Evolutionary conservation across 2,113 vertebrate species (phyloP), one percentile per base, ranked within the genome.

Genomic region (Pedionomus torquatus): DNA sequence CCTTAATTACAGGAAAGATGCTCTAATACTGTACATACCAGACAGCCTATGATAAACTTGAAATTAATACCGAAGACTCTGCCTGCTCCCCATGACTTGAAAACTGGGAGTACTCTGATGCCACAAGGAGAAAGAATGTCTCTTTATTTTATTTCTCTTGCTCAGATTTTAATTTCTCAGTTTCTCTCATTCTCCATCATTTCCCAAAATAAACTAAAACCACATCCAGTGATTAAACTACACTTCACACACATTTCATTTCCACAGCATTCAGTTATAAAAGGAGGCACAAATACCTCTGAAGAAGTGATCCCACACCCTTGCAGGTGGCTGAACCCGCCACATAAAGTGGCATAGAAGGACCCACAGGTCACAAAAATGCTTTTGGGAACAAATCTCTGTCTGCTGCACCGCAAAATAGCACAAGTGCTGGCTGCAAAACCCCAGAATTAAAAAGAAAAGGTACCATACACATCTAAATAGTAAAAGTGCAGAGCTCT

Each of bases 1-100:
- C 86, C 80, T 71, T 95, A 96, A 96, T 93, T 95, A 84, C 64
- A 89, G 86, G 57, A 95, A 92, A 81, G 72, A 75, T 89, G 49
- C 14, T 83, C 30, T 71, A 89, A 96, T 5, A n/a, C 89, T 44
- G 13, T 65, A 81, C 65, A 77, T 87, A 82, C 31, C 44, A 95
- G 86, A 79, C 49, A 92, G 90, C 4, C 1, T 76, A 54, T 46
- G 69, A 95, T 79, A 92, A 95, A 89, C 63, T 60, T 85, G 65
- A 95, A 95, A 96, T 92, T 61, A 89, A 46, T 63, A 84, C 55
- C 84, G 39, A 9, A 87, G 17, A 33, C 11, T 52, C 60, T 79
- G 72, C 39, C 54, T 77, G 58, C 35, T 88, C 51, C 51, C 68
- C 12, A 48, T 70, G 48, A 74, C 79, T 94, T 81, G 43, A 55